phyloP scores from a whole-genome alignment of 1,140 invertebrate species.

The Atta cephalotes region DNA sequence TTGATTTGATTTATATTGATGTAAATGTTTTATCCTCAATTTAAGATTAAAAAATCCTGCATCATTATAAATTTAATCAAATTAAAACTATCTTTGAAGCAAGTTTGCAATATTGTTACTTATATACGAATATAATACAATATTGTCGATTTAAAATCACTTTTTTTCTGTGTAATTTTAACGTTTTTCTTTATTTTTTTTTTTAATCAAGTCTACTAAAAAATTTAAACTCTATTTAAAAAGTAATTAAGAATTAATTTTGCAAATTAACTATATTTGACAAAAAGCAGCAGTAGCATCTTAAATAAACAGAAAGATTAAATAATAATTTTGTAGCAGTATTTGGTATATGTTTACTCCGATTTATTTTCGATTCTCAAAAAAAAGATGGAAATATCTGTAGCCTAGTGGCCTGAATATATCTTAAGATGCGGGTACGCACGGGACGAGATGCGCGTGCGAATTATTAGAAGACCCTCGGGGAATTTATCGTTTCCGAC shows the following conservation, averaged over 20 bases:
- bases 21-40: no score
- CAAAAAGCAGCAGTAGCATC: background rate
- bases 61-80: no score
- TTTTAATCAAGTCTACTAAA: background rate
- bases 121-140: no score
- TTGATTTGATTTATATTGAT: no score
- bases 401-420: background rate
- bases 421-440: background rate
- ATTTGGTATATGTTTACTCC: background rate
- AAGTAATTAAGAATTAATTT: background rate
- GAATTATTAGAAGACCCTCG: slow-evolving; percentile 28
- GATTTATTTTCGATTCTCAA: background rate
- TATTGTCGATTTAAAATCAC: no score
- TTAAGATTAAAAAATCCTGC: no score
- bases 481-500: slow-evolving; percentile 37
- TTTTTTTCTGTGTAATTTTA: background rate
- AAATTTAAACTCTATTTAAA: background rate
- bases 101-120: no score
- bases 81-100: no score
- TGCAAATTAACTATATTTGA: background rate
- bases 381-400: background rate
- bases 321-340: background rate
- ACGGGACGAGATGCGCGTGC: background rate
- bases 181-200: background rate
- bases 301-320: background rate